These are phyloP conservation scores for Orius laevigatus DNA, from an alignment of 1,140 invertebrate species.

Conservation along the genomic window DNA sequence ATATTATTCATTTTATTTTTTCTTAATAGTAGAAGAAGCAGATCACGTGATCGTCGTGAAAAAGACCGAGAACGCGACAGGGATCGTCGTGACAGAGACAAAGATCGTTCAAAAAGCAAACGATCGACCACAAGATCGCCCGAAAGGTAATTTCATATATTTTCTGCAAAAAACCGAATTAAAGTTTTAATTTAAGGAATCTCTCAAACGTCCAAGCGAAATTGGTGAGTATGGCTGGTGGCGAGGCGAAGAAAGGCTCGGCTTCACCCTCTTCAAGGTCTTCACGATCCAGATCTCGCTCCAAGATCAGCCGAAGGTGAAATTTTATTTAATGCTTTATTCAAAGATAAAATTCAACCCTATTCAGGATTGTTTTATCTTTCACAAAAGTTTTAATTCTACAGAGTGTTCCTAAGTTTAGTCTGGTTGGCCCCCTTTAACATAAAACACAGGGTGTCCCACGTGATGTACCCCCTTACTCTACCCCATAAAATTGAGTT, in stretches of 20 bases:
- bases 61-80: constrained; percentile 14
- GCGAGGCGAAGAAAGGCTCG: constrained; percentile 28
- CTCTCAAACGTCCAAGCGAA: constrained; percentile 40
- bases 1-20: too few species aligned
- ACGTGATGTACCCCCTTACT: too few species aligned
- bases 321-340: neutral
- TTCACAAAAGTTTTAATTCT: too few species aligned
- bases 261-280: constrained; percentile 27
- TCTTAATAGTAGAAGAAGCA: constrained; percentile 29
- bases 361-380: neutral
- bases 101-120: constrained; percentile 24
- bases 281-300: constrained; percentile 14
- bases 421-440: too few species aligned
- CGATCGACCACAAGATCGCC: constrained; percentile 17
- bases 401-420: too few species aligned
- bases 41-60: constrained; percentile 29
- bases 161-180: neutral
- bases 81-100: constrained; percentile 29
- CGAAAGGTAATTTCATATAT: constrained; percentile 15
- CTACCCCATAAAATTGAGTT: too few species aligned
- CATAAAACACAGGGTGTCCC: too few species aligned
- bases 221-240: constrained; percentile 35
- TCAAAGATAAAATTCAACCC: too few species aligned
- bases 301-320: constrained; percentile 11
- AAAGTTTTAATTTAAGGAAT: constrained; percentile 16